Conservation (phyloP, 2,113 vertebrate genomes). For the Raja brachyura region DNA sequence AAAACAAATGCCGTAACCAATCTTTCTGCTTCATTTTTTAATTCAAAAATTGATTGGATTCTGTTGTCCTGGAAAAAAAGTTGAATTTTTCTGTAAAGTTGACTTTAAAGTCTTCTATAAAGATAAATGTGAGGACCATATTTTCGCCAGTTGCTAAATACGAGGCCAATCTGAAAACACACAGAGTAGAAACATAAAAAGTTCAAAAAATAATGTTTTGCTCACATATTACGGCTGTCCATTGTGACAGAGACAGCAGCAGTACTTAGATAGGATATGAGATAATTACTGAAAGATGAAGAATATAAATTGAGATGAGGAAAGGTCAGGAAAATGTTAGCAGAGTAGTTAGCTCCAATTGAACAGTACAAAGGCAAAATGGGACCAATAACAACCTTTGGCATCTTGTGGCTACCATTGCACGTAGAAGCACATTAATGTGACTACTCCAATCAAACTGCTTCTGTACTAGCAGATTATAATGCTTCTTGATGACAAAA, state of each 20-base stretch:
- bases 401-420: background rate
- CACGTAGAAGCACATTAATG: background rate
- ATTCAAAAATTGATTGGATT: background rate
- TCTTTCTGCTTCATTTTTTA: background rate
- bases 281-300: constrained; percentile 26
- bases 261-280: background rate
- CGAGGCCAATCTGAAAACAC: background rate
- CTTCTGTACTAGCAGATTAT: constrained; percentile 24
- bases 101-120: background rate
- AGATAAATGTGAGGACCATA: background rate
- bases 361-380: background rate
- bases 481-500: background rate
- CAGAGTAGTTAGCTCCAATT: background rate
- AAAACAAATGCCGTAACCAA: background rate
- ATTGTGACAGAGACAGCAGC: background rate
- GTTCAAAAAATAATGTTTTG: background rate
- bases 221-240: background rate
- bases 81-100: background rate
- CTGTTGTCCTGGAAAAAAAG: no score
- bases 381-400: background rate
- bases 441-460: constrained; percentile 12
- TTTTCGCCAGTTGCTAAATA: background rate
- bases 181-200: background rate
- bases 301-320: background rate
- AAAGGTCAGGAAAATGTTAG: background rate